phyloP scores from a whole-genome alignment of 2,888 invertebrate genomes.

The Hydriomena furcata region DNA sequence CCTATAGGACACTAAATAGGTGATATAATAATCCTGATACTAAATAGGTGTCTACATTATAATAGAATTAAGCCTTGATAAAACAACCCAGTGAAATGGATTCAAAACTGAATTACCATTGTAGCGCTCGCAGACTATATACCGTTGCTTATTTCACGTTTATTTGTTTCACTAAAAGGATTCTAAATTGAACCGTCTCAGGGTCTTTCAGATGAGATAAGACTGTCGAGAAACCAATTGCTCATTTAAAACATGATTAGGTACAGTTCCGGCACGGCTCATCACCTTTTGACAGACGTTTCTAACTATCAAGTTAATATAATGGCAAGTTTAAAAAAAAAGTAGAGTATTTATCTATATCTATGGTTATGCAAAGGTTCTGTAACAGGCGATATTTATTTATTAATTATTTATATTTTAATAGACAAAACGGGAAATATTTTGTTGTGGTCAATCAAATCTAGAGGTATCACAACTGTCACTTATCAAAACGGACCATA shows the following conservation, averaged over 20 bases:
- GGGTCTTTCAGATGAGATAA: slow-evolving; percentile 11
- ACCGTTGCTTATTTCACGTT: slow-evolving; percentile 31
- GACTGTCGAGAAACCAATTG: slow-evolving; percentile 8
- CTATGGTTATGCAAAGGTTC: no score
- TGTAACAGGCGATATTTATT: no score
- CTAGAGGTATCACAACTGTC: no score
- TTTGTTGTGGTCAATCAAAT: no score
- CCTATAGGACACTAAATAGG: no score
- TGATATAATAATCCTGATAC: no score
- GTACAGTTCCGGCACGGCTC: background rate
- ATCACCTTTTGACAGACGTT: slow-evolving; percentile 1
- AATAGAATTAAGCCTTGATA: slow-evolving; percentile 2
- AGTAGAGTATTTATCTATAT: no score
- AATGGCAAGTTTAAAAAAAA: no score
- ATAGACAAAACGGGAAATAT: no score
- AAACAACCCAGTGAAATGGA: slow-evolving; percentile 22
- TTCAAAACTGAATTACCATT: slow-evolving; percentile 31
- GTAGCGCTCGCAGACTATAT: slow-evolving; percentile 19
- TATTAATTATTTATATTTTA: no score
- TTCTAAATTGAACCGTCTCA: slow-evolving; percentile 23
- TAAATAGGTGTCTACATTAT: slow-evolving; percentile 6
- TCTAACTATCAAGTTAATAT: background rate
- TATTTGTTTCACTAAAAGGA: slow-evolving; percentile 25
- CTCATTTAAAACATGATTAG: slow-evolving; percentile 7
- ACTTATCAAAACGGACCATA: no score